Conservation (phyloP, 64 coral and sea anemone species). For the Porites lutea region DNA sequence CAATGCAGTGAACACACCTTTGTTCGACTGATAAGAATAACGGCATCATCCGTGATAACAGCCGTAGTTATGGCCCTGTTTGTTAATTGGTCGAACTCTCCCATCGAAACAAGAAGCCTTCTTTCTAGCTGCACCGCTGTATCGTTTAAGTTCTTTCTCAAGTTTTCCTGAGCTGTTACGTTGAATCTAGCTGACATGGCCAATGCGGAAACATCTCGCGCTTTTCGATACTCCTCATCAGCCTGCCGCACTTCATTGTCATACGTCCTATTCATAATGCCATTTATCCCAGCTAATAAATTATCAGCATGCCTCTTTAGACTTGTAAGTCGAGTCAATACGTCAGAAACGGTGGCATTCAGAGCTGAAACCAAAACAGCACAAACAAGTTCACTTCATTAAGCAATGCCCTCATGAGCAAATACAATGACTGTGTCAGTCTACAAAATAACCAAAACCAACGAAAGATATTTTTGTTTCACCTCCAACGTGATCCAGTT, state of each 20-base stretch:
- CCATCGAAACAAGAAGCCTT: not conserved
- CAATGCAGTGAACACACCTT: conserved; percentile 4
- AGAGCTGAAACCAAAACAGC: conserved; percentile 14
- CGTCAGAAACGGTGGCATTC: not conserved
- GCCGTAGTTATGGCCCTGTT: not conserved
- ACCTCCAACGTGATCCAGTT: no score
- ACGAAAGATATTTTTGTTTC: no score
- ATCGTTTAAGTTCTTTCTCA: conserved; percentile 7
- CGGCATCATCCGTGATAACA: not conserved
- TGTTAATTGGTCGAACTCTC: not conserved
- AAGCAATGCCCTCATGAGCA: no score
- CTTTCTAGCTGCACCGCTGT: not conserved
- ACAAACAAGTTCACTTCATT: no score
- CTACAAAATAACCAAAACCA: no score
- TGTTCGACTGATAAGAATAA: conserved; percentile 31
- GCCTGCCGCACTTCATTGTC: conserved; percentile 1
- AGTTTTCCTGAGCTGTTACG: conserved; percentile 26
- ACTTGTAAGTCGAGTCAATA: conserved; percentile 3
- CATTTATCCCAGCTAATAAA: conserved; percentile 8
- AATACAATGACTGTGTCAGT: no score
- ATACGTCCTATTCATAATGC: not conserved
- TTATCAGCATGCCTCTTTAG: not conserved
- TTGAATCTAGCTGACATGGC: conserved; percentile 20
- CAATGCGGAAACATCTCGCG: not conserved
- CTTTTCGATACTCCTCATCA: conserved; percentile 4